These are phyloP conservation scores for Eurois occulta DNA, from an alignment of 2,888 invertebrate species.

Conservation along the genomic window DNA sequence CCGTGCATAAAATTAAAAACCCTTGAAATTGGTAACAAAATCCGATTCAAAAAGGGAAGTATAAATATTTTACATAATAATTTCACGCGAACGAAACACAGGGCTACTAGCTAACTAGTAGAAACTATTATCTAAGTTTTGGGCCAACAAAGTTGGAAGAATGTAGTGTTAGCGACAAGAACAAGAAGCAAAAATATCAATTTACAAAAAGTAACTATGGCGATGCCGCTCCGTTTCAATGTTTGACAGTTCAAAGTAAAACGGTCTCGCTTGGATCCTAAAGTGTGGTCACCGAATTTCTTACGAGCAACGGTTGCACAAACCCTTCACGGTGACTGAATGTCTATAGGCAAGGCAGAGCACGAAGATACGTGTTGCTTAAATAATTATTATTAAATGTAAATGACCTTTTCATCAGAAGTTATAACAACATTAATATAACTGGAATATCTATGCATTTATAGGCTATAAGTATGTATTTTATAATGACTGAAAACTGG, in stretches of 20 bases:
- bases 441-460: neutral
- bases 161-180: neutral
- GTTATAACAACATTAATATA: neutral
- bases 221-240: neutral
- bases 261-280: neutral
- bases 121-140: neutral
- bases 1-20: no score
- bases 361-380: slow-evolving; percentile 15
- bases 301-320: slow-evolving; percentile 54
- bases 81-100: no score
- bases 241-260: neutral
- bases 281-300: slow-evolving; percentile 47
- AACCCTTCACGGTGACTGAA: slow-evolving; percentile 61
- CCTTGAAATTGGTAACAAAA: no score
- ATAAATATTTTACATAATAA: no score
- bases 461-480: neutral
- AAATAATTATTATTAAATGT: slow-evolving; percentile 8
- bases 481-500: neutral
- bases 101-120: no score
- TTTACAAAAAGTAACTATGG: neutral
- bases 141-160: neutral
- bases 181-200: neutral
- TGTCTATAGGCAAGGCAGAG: slow-evolving; percentile 23
- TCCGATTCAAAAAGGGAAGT: no score
- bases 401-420: neutral